Evolutionary conservation across 2,797 vertebrate species (phyloP).

Genomic region (Meda fulgida): DNA sequence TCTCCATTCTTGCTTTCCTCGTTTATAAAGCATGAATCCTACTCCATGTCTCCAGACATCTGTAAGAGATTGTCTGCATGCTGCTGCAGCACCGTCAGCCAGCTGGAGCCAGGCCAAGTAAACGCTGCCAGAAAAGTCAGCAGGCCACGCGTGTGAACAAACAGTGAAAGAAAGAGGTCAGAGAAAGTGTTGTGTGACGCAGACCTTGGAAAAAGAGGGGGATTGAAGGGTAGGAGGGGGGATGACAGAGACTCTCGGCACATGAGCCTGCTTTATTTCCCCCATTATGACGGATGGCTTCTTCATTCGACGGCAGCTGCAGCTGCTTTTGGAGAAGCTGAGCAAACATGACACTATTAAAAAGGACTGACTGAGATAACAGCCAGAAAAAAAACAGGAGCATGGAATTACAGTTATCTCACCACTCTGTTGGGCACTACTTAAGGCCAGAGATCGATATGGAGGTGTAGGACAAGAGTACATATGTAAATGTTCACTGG

Average conservation of each 20-base stretch:
- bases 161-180: conserved; percentile 67
- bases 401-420: conserved; percentile 35
- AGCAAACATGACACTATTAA: conserved; percentile 54
- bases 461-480: conserved; percentile 21
- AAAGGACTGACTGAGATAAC: conserved; percentile 53
- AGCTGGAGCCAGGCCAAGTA: conserved; percentile 68
- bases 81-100: conserved; percentile 57
- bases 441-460: conserved; percentile 29
- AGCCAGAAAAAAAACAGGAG: conserved; percentile 31
- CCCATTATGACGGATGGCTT: conserved; percentile 49
- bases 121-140: conserved; percentile 68
- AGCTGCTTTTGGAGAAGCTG: conserved; percentile 49
- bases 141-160: conserved; percentile 63
- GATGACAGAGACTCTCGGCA: conserved; percentile 48
- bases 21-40: conserved; percentile 50
- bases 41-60: conserved; percentile 52
- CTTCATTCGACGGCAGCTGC: conserved; percentile 52
- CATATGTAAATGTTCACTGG: background rate
- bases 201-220: conserved; percentile 61
- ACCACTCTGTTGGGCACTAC: background rate
- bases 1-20: conserved; percentile 46
- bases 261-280: conserved; percentile 44
- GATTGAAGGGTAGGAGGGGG: conserved; percentile 43
- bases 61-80: conserved; percentile 53
- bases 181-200: conserved; percentile 68